phyloP scores from a whole-genome alignment of 2,113 vertebrate species.

The Dicentrarchus labrax region DNA sequence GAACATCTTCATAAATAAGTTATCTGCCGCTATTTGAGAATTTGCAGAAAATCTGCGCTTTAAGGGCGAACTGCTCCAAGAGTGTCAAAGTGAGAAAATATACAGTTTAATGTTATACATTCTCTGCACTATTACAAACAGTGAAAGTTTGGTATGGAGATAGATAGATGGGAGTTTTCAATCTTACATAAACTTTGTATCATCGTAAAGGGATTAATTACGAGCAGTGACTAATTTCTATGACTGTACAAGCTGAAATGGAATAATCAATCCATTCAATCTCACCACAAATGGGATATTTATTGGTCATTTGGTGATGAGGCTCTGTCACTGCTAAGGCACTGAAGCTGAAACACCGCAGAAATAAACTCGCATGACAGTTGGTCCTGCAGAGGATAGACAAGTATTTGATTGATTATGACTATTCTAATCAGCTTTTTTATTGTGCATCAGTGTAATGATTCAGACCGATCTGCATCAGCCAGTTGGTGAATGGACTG shows the following conservation, averaged over 20 bases:
- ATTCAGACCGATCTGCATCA: slow-evolving; percentile 20
- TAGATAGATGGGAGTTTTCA: not conserved
- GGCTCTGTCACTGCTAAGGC: not conserved
- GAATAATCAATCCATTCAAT: slow-evolving; percentile 25
- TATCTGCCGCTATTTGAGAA: not conserved
- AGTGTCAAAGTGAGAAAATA: not conserved
- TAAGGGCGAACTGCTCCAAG: too few relatives aligned
- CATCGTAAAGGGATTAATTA: not conserved
- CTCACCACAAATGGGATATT: not conserved
- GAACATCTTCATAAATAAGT: too few relatives aligned
- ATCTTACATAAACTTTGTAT: not conserved
- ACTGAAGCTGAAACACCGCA: not conserved
- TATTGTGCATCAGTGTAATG: slow-evolving; percentile 19
- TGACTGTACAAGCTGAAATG: not conserved
- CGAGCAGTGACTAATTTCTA: not conserved
- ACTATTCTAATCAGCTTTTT: slow-evolving; percentile 1
- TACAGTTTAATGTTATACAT: not conserved
- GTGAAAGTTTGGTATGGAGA: not conserved
- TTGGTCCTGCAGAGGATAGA: slow-evolving; percentile 9
- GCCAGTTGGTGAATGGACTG: slow-evolving; percentile 7
- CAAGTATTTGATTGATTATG: not conserved
- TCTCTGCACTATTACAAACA: not conserved
- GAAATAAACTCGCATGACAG: not conserved
- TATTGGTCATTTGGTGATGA: slow-evolving; percentile 1
- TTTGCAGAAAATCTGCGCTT: not conserved